Base-by-base conservation (phyloP, 2,113 vertebrate species). In the Haplochromis burtoni region DNA sequence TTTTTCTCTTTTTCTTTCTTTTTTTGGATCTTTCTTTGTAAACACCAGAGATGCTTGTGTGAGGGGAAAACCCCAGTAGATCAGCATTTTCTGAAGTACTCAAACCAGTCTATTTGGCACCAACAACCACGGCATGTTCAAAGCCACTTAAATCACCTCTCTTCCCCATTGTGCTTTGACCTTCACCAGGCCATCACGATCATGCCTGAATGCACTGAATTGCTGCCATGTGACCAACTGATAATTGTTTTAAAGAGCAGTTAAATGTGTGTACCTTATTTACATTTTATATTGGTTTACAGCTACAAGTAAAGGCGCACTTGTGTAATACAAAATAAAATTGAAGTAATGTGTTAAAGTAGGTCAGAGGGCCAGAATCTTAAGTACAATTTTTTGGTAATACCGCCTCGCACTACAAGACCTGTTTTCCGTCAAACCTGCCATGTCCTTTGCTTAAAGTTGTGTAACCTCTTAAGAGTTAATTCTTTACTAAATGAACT, bases 381-480 rank as follows among this genome's bases (percentile, higher is more conserved):
- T 12, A 35, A 47, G 42, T 47, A 19, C 6, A 5, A 26, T 16
- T 47, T 45, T 73, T 73, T 17, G 0, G 40, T 73, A 16, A 47
- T 76, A 29, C 40, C 24, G 6, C 55, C 68, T 47, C 3, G 40
- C 24, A 76, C 6, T 73, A 73, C 14, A 29, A 61, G 42, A 53
- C 47, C 4, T 78, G 3, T 78, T 84, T 26, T 8, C 54, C 16
- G 3, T 35, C 16, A 80, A 76, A 51, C 33, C 55, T 86, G 61
- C 38, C 35, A 7, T 26, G 29, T 24, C 55, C 6, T 10, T 53
- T 53, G 33, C 85, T 86, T 29, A 55, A 80, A 81, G 89, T 85
- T 78, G 10, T 51, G 26, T 31, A 79, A 63, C 55, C 61, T 81
- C 24, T 54, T 90, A 49, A 86, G 80, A 68, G 61, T 89, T 26